phyloP scores from a whole-genome alignment of 2,797 vertebrate genomes.

The Phoebastria nigripes region DNA sequence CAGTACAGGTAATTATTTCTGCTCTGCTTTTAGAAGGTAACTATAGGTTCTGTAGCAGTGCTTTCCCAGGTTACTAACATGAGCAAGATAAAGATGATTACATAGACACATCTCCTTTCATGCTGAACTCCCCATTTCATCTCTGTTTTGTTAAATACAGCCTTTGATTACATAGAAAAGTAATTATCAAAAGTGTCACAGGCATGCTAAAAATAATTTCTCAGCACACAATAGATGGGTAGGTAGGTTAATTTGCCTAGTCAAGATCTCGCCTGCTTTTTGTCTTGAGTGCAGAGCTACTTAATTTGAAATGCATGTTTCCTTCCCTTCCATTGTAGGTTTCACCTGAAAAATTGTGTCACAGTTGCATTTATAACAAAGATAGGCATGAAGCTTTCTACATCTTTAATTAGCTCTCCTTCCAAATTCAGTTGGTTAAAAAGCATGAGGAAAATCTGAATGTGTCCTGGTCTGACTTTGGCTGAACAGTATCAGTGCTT shows the following conservation, averaged over 20 bases:
- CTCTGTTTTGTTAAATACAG: not conserved
- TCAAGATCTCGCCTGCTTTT: not conserved
- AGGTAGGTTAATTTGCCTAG: constrained; percentile 12
- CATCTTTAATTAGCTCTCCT: not conserved
- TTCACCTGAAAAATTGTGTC: not conserved
- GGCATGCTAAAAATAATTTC: constrained; percentile 21
- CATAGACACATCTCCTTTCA: not conserved
- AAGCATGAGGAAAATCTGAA: not conserved
- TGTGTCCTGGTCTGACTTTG: not conserved
- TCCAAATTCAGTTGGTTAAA: not conserved
- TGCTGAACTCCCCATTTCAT: not conserved
- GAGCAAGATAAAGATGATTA: not conserved
- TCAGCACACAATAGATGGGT: not conserved
- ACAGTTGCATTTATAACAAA: not conserved
- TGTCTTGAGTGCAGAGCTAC: not conserved
- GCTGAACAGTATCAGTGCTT: not conserved
- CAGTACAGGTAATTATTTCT: not conserved
- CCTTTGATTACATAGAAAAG: not conserved
- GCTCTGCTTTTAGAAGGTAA: not conserved
- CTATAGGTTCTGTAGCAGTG: not conserved
- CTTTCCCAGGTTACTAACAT: not conserved
- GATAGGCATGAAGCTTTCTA: not conserved
- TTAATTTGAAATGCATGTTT: not conserved
- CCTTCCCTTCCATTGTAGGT: not conserved
- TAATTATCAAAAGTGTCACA: constrained; percentile 8